Evolutionary conservation across 1,140 invertebrate species (phyloP).

Genomic region (Drosophila lacteicornis): DNA sequence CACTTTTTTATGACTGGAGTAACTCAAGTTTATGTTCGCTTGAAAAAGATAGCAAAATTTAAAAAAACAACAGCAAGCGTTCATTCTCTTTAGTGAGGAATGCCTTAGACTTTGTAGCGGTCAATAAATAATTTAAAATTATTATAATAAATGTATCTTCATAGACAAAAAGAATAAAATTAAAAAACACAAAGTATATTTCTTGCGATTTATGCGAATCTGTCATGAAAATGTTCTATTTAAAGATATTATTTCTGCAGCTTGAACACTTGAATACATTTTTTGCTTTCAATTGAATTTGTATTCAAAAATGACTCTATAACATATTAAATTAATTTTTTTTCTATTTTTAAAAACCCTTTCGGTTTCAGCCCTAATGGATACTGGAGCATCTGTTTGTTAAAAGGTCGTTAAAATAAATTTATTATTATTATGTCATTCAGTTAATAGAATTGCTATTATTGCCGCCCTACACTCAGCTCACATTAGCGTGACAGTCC

Average conservation of each 20-base stretch:
- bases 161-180: not conserved
- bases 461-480: slow-evolving; percentile 28
- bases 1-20: not conserved
- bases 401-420: slow-evolving; percentile 19
- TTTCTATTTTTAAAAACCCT: not conserved
- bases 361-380: not conserved
- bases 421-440: slow-evolving; percentile 59
- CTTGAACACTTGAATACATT: not conserved
- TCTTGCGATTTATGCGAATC: not conserved
- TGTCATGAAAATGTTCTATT: not conserved
- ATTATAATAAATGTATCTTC: not conserved
- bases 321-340: not conserved
- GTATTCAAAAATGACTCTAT: not conserved
- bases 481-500: slow-evolving; percentile 59
- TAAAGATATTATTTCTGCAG: not conserved
- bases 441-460: slow-evolving; percentile 32
- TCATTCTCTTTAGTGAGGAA: not conserved
- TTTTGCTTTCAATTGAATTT: not conserved
- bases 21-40: not conserved
- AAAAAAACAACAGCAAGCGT: not conserved
- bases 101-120: no score
- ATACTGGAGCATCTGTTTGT: not conserved
- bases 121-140: not conserved
- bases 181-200: not conserved
- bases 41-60: no score